Conservation (phyloP, 2,888 invertebrate genomes). For the Cheilosia vulpina region DNA sequence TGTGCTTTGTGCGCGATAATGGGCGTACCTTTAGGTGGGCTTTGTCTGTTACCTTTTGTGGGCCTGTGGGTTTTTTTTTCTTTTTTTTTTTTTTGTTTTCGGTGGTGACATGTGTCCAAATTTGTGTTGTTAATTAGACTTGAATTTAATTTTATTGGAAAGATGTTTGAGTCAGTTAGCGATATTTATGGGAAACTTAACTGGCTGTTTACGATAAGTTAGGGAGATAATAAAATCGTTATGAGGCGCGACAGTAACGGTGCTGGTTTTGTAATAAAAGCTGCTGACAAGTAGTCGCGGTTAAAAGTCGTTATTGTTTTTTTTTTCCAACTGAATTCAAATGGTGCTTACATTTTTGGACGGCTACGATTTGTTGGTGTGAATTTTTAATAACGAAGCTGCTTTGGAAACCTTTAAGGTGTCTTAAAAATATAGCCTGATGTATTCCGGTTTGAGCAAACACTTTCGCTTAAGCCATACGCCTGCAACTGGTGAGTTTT, state of each 20-base stretch:
- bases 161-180: conserved; percentile 36
- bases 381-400: too few species aligned
- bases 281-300: neutral
- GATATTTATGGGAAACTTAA: conserved; percentile 62
- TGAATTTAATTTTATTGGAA: conserved; percentile 66
- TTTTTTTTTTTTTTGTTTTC: neutral
- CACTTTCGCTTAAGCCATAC: too few species aligned
- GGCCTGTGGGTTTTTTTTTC: conserved; percentile 22
- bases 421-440: too few species aligned
- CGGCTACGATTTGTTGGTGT: too few species aligned
- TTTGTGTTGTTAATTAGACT: conserved; percentile 71
- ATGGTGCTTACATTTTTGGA: neutral
- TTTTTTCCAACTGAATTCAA: neutral
- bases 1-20: conserved; percentile 1
- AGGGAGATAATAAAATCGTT: conserved; percentile 45
- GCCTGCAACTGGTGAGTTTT: too few species aligned
- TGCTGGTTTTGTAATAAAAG: conserved; percentile 18
- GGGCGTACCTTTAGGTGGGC: neutral
- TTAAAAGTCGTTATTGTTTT: neutral
- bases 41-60: conserved; percentile 16
- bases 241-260: conserved; percentile 30
- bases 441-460: too few species aligned
- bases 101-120: conserved; percentile 66
- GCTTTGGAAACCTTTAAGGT: too few species aligned
- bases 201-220: conserved; percentile 45